These are phyloP conservation scores for Augiades crinisus DNA, from an alignment of 2,888 invertebrate genomes.

Conservation along the genomic window DNA sequence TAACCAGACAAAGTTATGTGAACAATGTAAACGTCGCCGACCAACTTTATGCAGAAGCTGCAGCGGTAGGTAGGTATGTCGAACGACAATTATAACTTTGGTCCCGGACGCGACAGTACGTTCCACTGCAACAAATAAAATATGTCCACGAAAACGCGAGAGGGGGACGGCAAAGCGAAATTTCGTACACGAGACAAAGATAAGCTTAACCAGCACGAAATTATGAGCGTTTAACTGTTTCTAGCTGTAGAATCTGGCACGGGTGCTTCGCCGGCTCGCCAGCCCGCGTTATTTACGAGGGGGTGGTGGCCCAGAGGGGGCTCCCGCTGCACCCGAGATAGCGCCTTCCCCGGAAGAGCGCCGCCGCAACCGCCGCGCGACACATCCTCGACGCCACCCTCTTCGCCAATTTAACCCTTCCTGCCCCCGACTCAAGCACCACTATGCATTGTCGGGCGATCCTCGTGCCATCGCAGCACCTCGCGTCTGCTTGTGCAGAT, in stretches of 20 bases:
- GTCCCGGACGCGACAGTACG: conserved; percentile 69
- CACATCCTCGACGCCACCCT: conserved; percentile 39
- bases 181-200: conserved; percentile 80
- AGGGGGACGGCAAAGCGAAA: conserved; percentile 70
- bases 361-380: conserved; percentile 50
- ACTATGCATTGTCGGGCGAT: conserved; percentile 30
- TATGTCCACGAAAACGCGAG: conserved; percentile 73
- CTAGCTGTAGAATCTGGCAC: conserved; percentile 81
- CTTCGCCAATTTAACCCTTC: conserved; percentile 42
- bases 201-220: conserved; percentile 81
- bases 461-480: conserved; percentile 58
- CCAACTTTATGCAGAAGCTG: conserved; percentile 74
- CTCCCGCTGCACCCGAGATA: conserved; percentile 71
- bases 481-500: conserved; percentile 69
- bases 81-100: conserved; percentile 80
- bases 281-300: conserved; percentile 80
- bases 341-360: conserved; percentile 77
- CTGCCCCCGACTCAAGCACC: conserved; percentile 35
- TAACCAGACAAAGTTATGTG: conserved; percentile 70
- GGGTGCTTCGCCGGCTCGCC: conserved; percentile 81
- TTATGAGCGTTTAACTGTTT: conserved; percentile 82
- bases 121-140: conserved; percentile 76
- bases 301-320: conserved; percentile 54
- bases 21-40: conserved; percentile 69
- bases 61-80: conserved; percentile 72